Base-by-base conservation (phyloP, 2,113 vertebrate species). In the Oostethus manadensis region DNA sequence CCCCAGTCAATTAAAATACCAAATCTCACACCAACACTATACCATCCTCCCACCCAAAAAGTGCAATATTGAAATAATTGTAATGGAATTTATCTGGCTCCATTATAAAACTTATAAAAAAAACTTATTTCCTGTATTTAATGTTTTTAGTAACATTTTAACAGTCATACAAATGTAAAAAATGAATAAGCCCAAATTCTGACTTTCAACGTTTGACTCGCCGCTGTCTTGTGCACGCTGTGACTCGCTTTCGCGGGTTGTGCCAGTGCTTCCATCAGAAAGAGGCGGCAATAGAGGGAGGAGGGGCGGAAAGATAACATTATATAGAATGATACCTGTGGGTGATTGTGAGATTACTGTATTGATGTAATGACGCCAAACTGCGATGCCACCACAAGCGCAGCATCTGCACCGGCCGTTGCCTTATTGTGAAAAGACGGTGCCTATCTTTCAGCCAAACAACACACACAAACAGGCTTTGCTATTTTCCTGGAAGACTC, bases 231-330 rank as follows among this genome's bases (percentile, higher is more conserved):
- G 23, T 5, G 23, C 23, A 38, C 8, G 35, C 8, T 8, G 35
- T 8, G 35, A 4, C 4, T 38, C 35, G 8, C 15, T 2, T 17
- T 15, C 11, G 17, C 43, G 11, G 33, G 15, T 56, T 61, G 22
- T 58, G 68, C 35, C 21, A 4, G 18, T 43, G 9, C 35, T 38
- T 26, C 20, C 6, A 45, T 17, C 44, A 5, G 17, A 45, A 45
- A 45, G 16, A 8, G 15, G 15, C 15, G 16, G 1, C n/a, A 68
- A 78, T 29, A 51, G 69, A 22, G 54, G 57, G 40, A 40, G 51
- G 51, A 75, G n/a, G n/a, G n/a, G n/a, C n/a, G n/a, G n/a, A 71
- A 51, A 35, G 10, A 54, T 14, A 7, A 45, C 49, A 71, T 64
- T 71, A 56, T 14, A 49, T 17, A 42, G 44, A 56, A 58, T 61